These are phyloP conservation scores for Luperina nickerlii DNA, from an alignment of 2,888 invertebrate genomes.

Conservation along the genomic window DNA sequence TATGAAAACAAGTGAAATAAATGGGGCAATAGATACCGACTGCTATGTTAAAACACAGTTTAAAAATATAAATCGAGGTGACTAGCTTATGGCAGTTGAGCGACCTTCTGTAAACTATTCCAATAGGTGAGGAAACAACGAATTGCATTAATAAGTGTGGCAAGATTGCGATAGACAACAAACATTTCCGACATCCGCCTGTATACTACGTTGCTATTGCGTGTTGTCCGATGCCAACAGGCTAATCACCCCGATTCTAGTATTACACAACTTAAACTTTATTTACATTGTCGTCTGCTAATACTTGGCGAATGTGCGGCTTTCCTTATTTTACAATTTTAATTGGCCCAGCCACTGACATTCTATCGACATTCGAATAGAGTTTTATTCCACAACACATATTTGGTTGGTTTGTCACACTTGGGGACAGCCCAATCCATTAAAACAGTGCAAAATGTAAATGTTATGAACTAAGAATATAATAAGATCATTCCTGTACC, in stretches of 20 bases:
- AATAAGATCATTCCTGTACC: constrained; percentile 90
- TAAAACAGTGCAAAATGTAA: constrained; percentile 87
- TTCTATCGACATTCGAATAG: constrained; percentile 31
- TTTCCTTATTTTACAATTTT: constrained; percentile 25
- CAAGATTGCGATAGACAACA: constrained; percentile 52
- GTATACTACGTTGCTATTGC: constrained; percentile 45
- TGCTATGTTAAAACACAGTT: constrained; percentile 46
- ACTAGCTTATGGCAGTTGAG: constrained; percentile 7
- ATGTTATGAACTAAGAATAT: constrained; percentile 80
- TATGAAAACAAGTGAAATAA: constrained; percentile 72
- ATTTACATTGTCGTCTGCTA: constrained; percentile 50
- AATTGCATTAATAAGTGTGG: constrained; percentile 31
- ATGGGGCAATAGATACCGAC: constrained; percentile 77
- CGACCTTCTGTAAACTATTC: constrained; percentile 19
- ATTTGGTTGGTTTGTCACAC: constrained; percentile 55
- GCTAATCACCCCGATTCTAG: constrained; percentile 45
- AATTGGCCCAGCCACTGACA: constrained; percentile 30
- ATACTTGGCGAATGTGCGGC: constrained; percentile 38
- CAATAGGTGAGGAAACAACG: constrained; percentile 19
- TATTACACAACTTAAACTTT: constrained; percentile 45
- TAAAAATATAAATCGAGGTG: constrained; percentile 39
- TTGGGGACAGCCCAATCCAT: constrained; percentile 79
- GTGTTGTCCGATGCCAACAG: constrained; percentile 40
- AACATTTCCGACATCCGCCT: constrained; percentile 55
- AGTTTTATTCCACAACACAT: constrained; percentile 36